Base-by-base conservation (phyloP, 2,888 invertebrate genomes). In the Acrobasis repandana region DNA sequence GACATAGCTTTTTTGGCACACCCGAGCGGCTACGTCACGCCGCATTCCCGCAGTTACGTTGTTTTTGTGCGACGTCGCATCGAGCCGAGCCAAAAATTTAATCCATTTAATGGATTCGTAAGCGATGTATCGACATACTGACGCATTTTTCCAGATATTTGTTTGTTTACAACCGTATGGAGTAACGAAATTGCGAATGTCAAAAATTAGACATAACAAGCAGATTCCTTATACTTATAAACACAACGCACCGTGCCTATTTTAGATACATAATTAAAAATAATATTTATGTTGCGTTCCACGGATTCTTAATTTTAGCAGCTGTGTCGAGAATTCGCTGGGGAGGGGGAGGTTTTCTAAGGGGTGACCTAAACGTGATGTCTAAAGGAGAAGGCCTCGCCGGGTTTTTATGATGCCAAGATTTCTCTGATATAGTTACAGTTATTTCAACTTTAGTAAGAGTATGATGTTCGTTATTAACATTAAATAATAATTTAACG, bases 31-130 rank as follows among this genome's bases (percentile, higher is more conserved):
- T 58, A 73, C 75, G 75, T 77, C 75, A 75, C 68, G 2, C 59
- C 61, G 65, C 67, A 71, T 71, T 76, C 71, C 71, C 66, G 67
- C 69, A 70, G 74, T 79, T 77, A 79, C 77, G 76, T 79, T 80
- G 82, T 81, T 82, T 82, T 81, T 72, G 72, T 65, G 61, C 64
- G 67, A 68, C 65, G 72, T 71, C 72, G 77, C 74, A 75, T 73
- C 68, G 68, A 61, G 10, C 28, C 18, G 80, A 80, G 83, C 84
- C 85, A 86, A 88, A 83, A 88, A 87, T 85, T 80, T 82, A 80
- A 83, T 85, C 80, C 79, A 70, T 76, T 80, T 85, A 85, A 87
- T 85, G 80, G 79, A 74, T 75, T 77, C 80, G 78, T 81, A 77
- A 82, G 76, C 76, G 79, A 81, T 77, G 79, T 79, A 79, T 80